These are phyloP conservation scores for Numida meleagris DNA, from an alignment of 2,113 vertebrate genomes.

Conservation along the genomic window DNA sequence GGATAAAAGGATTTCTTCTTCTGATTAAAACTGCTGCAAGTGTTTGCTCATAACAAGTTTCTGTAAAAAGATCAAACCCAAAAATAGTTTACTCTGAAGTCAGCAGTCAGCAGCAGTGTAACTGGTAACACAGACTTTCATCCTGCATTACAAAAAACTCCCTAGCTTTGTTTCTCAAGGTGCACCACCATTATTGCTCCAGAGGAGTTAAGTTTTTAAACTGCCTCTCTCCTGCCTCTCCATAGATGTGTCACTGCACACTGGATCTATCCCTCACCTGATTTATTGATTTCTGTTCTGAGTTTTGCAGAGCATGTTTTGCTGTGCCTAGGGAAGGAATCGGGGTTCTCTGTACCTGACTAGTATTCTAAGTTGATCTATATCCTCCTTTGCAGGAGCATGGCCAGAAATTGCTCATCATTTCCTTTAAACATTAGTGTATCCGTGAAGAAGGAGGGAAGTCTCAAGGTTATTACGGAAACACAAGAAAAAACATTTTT, in stretches of 20 bases:
- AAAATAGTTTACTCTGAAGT: neutral
- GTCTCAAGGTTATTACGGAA: neutral
- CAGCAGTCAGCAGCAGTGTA: neutral
- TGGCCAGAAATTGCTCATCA: neutral
- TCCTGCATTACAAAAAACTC: neutral
- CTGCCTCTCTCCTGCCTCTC: neutral
- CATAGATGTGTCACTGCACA: neutral
- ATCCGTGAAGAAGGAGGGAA: neutral
- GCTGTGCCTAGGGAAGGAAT: neutral
- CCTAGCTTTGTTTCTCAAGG: neutral
- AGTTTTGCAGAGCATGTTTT: neutral
- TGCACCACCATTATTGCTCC: neutral
- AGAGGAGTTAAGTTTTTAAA: neutral
- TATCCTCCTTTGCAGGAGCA: neutral
- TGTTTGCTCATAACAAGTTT: neutral
- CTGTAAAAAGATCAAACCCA: neutral
- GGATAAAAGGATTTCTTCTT: neutral
- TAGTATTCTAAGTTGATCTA: neutral
- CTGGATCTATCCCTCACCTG: neutral
- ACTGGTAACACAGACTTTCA: neutral
- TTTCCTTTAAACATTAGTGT: neutral
- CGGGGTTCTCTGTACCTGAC: neutral
- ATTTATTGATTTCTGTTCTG: neutral
- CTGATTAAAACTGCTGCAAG: neutral
- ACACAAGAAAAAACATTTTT: neutral